phyloP scores from a whole-genome alignment of 2,888 invertebrate species.

The Polymixis flavicincta region DNA sequence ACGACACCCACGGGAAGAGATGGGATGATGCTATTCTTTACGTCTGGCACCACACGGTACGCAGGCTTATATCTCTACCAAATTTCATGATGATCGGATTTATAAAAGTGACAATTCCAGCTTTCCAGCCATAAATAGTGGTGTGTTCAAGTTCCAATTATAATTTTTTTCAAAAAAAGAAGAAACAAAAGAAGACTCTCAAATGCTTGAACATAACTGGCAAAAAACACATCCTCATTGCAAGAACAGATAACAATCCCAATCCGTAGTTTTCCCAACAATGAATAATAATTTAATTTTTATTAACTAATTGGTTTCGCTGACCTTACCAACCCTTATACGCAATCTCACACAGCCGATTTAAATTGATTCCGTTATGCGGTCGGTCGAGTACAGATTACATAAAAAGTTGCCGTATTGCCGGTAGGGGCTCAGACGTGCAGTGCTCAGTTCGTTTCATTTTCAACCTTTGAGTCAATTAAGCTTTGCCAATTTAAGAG shows the following conservation, averaged over 20 bases:
- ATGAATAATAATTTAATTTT: conserved; percentile 55
- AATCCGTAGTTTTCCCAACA: conserved; percentile 32
- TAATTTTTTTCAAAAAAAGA: no score
- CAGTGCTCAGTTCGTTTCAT: conserved; percentile 80
- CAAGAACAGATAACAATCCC: conserved; percentile 16
- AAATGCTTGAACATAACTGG: neutral
- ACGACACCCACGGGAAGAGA: no score
- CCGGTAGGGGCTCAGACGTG: conserved; percentile 62
- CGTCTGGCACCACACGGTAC: no score
- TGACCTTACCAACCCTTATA: conserved; percentile 73
- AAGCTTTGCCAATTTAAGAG: conserved; percentile 89
- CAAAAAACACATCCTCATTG: conserved; percentile 10
- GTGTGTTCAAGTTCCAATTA: no score
- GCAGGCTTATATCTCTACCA: no score
- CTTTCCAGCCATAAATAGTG: no score
- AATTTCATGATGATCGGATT: no score
- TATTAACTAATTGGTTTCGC: conserved; percentile 63
- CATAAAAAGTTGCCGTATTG: conserved; percentile 79
- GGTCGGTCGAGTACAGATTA: conserved; percentile 75
- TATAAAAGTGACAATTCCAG: no score
- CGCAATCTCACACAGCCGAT: conserved; percentile 76
- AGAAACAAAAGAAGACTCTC: neutral
- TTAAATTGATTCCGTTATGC: conserved; percentile 77
- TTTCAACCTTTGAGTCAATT: conserved; percentile 89
- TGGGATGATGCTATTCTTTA: no score